Conservation (phyloP, 1,140 invertebrate species). For the Tetramorium parvispinum region DNA sequence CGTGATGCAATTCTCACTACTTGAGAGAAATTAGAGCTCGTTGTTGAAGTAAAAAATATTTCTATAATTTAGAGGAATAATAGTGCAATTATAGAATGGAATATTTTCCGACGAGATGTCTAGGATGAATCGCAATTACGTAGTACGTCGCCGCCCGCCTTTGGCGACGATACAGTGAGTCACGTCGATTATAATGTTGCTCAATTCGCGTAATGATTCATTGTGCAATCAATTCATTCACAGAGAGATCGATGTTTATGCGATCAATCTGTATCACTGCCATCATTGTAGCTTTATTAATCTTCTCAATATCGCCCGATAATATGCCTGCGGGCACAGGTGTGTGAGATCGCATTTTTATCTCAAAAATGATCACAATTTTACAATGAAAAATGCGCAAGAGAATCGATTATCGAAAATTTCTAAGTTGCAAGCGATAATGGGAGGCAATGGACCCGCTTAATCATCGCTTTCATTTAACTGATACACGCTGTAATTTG, state of each 20-base stretch:
- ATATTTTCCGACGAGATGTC: background rate
- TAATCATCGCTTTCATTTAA: background rate
- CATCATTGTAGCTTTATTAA: background rate
- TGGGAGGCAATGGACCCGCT: background rate
- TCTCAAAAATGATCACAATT: background rate
- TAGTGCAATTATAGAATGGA: background rate
- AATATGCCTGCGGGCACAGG: background rate
- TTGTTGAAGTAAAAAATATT: background rate
- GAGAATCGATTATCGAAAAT: background rate
- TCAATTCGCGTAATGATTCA: conserved; percentile 31
- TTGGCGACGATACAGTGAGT: background rate
- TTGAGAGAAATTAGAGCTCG: background rate
- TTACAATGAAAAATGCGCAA: background rate
- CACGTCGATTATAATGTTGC: conserved; percentile 35
- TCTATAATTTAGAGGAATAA: background rate
- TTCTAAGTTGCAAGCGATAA: background rate
- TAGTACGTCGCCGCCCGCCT: background rate
- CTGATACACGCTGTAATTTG: background rate
- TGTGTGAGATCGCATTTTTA: background rate
- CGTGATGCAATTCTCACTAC: background rate
- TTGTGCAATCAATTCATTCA: conserved; percentile 30
- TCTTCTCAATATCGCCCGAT: background rate
- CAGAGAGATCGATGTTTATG: background rate
- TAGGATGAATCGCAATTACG: background rate
- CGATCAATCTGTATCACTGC: background rate